phyloP scores from a whole-genome alignment of 2,113 vertebrate species.

The Carassius carassius region DNA sequence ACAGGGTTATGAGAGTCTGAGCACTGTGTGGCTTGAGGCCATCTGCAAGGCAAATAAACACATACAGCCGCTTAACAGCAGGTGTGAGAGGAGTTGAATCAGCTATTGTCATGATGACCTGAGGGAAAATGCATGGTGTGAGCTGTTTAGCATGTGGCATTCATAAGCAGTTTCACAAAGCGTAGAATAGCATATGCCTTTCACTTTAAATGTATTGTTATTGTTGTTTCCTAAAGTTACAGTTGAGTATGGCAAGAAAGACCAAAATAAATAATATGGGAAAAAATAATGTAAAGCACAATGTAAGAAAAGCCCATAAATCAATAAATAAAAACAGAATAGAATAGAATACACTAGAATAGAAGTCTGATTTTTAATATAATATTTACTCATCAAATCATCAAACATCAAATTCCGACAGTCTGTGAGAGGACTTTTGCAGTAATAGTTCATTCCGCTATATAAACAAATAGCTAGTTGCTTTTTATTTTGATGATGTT shows the following conservation, averaged over 20 bases:
- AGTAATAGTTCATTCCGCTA: not conserved
- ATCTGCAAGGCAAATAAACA: conserved; percentile 55
- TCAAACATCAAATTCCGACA: no score
- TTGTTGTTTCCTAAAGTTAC: not conserved
- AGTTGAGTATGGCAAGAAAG: not conserved
- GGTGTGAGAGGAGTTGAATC: conserved; percentile 40
- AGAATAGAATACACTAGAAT: not conserved
- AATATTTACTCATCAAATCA: no score
- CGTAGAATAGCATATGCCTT: not conserved
- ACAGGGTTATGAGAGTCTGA: conserved; percentile 36
- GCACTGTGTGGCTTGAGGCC: not conserved
- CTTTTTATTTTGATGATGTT: not conserved
- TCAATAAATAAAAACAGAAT: not conserved
- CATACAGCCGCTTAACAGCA: conserved; percentile 14
- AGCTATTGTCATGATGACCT: conserved; percentile 45
- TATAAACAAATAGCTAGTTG: not conserved
- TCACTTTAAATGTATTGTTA: not conserved
- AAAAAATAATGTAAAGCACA: not conserved
- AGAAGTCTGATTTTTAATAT: no score
- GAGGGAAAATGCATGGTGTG: conserved; percentile 2
- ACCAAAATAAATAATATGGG: not conserved
- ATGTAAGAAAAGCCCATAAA: not conserved
- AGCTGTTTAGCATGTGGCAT: conserved; percentile 1
- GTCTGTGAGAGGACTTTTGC: not conserved
- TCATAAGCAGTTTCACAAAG: not conserved